A percentile compares a stretch with the other conserved stretches of the same genome.
phyloP scores from a whole-genome alignment of 2,888 invertebrate species.

The Hypomecis punctinalis region DNA sequence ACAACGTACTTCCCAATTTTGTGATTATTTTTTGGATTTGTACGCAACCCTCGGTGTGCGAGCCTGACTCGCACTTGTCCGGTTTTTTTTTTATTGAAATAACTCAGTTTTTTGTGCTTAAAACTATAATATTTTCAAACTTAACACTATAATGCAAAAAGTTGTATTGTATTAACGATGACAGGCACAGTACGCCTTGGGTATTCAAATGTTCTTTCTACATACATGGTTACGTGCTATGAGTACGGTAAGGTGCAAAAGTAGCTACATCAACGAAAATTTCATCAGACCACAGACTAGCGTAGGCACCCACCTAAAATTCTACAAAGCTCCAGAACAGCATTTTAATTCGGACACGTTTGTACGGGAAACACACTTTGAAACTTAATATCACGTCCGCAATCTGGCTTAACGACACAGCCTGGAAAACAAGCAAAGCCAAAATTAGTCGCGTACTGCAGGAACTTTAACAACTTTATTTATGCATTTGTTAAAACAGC shows the following conservation, averaged over 20 bases:
- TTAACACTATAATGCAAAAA: too few species aligned
- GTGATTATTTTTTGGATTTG: too few species aligned
- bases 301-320: neutral
- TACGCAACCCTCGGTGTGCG: too few species aligned
- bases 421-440: conserved; percentile 33
- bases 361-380: conserved; percentile 15
- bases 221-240: neutral
- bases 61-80: too few species aligned
- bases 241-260: neutral
- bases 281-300: neutral
- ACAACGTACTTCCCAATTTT: too few species aligned
- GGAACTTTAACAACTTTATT: neutral
- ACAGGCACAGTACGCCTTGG: too few species aligned
- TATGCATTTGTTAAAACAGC: neutral
- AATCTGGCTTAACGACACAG: conserved; percentile 26
- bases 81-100: too few species aligned
- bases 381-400: conserved; percentile 31
- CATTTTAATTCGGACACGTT: conserved; percentile 20
- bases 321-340: conserved; percentile 1
- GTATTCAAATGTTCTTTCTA: too few species aligned
- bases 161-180: too few species aligned
- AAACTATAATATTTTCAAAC: too few species aligned
- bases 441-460: conserved; percentile 25
- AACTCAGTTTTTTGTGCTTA: too few species aligned
- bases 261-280: neutral